Base-by-base conservation (phyloP, 1,140 invertebrate species). In the Psix sp. region DNA sequence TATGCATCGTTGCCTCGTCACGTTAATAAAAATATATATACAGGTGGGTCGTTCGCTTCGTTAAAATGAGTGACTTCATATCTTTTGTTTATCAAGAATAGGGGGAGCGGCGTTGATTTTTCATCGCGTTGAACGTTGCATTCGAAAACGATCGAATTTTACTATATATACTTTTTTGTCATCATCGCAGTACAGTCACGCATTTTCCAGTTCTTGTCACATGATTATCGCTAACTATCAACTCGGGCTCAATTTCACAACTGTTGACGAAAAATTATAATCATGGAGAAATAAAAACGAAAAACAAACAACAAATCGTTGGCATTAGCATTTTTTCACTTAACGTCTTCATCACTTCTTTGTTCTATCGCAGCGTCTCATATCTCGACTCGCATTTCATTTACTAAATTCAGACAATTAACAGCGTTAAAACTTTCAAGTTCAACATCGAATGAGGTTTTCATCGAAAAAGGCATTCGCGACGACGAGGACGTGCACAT, bases 21-120 rank as follows among this genome's bases (percentile, higher is more conserved):
- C 84, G 80, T 84, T 86, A 83, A 87, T 86, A 87, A 87, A 87
- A 87, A 86, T 87, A 87, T 83, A 80, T 84, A 78, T 83, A 83
- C 78, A 86, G 80, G 73, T 84, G 77, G 79, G 80, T 82, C 72
- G 60, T 76, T 81, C 76, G 73, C 66, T 78, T 80, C 79, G 74
- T 65, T 81, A 77, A 79, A 77, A 70, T 70, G 65, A 65, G 56
- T 70, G 56, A 67, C 40, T 77, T 45, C 74, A 67, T 78, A 38
- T 74, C 60, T 68, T 67, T 74, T 82, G 74, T 78, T 48, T 65
- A 66, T 74, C 66, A 60, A 59, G 65, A 73, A 60, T 77, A 65
- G 68, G 74, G 63, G 65, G 65, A 68, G 54, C 65, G 65, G 65
- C 60, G 72, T 59, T 62, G 59, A 43, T 70, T 76, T 68, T 42